Evolutionary conservation across 2,113 vertebrate genomes (phyloP).

Genomic region (Colius striatus): DNA sequence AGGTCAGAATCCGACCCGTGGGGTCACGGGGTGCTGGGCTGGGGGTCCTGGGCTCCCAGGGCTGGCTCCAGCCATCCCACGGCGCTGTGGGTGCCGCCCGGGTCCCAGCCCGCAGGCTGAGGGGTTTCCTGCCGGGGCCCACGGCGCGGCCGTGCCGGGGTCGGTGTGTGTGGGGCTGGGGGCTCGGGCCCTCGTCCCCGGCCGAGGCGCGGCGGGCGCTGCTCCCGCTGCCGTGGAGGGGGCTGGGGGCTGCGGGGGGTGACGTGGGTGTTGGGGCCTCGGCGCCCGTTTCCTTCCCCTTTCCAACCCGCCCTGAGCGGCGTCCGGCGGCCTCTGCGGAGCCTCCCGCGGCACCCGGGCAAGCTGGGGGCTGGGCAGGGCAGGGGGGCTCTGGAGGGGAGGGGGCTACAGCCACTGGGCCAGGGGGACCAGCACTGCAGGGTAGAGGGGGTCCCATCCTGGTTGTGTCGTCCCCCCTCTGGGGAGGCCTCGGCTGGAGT

Average conservation of each 20-base stretch:
- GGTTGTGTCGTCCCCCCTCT: too few species aligned
- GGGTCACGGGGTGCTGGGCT: too few species aligned
- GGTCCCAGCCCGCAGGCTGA: too few species aligned
- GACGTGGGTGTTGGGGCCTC: constrained; percentile 24
- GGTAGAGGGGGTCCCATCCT: not conserved
- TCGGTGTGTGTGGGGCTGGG: not conserved
- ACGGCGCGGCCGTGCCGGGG: not conserved
- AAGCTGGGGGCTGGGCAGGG: not conserved
- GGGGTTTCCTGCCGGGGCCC: not conserved
- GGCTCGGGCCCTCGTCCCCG: not conserved
- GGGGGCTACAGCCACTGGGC: too few species aligned
- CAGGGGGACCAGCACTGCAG: accelerated
- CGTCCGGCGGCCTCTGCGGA: not conserved
- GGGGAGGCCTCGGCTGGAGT: too few species aligned
- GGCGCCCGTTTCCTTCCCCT: not conserved
- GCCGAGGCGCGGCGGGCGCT: not conserved
- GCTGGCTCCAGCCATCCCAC: too few species aligned
- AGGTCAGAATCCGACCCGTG: too few species aligned
- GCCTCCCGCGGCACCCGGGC: not conserved
- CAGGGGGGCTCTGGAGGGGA: not conserved
- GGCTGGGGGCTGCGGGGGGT: not conserved
- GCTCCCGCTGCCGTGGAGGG: not conserved
- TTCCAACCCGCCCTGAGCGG: not conserved
- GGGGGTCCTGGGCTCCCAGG: not conserved
- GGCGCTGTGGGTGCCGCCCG: too few species aligned